A percentile compares a stretch with the other conserved stretches of the same genome.
Conservation (phyloP, 2,888 invertebrate species). For the Pedicia rivosa region DNA sequence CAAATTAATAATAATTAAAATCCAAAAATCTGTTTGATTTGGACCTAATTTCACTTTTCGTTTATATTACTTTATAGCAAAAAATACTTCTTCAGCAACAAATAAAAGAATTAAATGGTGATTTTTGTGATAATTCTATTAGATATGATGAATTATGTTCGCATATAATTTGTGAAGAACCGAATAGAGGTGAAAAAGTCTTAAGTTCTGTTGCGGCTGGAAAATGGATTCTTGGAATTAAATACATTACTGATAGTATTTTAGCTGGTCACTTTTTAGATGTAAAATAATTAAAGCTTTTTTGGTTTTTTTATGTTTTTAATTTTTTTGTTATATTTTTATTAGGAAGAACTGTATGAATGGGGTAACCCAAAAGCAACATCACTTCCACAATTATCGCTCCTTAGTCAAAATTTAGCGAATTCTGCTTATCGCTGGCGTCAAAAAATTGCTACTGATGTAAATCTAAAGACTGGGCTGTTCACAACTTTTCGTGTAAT, state of each 20-base stretch:
- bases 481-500: slow-evolving; percentile 38
- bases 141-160: slow-evolving; percentile 47
- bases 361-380: slow-evolving; percentile 61
- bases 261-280: slow-evolving; percentile 42
- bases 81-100: too few species aligned
- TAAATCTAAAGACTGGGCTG: slow-evolving; percentile 32
- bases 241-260: slow-evolving; percentile 54
- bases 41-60: too few species aligned
- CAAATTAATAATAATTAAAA: too few species aligned
- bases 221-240: slow-evolving; percentile 73
- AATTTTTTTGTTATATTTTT: too few species aligned
- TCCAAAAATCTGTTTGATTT: too few species aligned
- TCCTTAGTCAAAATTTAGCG: slow-evolving; percentile 35
- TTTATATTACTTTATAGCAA: too few species aligned
- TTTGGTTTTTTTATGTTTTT: too few species aligned
- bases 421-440: slow-evolving; percentile 56
- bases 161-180: slow-evolving; percentile 61
- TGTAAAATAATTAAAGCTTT: too few species aligned
- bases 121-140: slow-evolving; percentile 22
- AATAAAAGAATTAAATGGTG: slow-evolving; percentile 11
- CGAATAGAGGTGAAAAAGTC: slow-evolving; percentile 73
- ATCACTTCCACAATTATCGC: slow-evolving; percentile 29
- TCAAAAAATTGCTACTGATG: slow-evolving; percentile 31
- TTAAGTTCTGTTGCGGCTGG: slow-evolving; percentile 75
- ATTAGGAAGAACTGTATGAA: slow-evolving; percentile 71